Evolutionary conservation across 2,888 invertebrate species (phyloP), one percentile per base, ranked within the genome.

Genomic region (Amphipoea lucens): DNA sequence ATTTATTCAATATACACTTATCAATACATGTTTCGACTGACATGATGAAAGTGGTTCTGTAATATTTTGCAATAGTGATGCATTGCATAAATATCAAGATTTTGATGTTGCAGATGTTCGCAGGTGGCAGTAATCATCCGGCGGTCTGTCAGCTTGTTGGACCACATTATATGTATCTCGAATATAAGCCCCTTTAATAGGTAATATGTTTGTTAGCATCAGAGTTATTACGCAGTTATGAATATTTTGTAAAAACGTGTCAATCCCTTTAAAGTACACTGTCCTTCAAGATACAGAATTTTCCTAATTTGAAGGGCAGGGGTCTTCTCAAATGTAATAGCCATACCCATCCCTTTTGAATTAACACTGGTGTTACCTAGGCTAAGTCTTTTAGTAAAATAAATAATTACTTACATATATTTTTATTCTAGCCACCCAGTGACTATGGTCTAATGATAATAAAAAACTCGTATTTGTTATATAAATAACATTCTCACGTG

Each of bases 41-140:
- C 23, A 54, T 88, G 81, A 81, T 75, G 86, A 81, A 86, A 86
- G 76, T 84, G 77, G 51, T 72, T 78, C 81, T 76, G 81, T 68
- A 81, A 79, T 72, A 73, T 89, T 75, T 87, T 76, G 89, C 76
- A 89, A 89, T 63, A 73, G 54, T 79, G 73, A 77, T 82, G 68
- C 57, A 66, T 89, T 89, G 85, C 87, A 85, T 80, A 87, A 88
- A 89, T 77, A 63, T 36, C 40, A 63, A 78, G 82, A 84, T 78
- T 81, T 84, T 77, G 71, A 71, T 63, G 60, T 83, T 87, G 84
- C 84, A 84, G 78, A 82, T 84, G 81, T 78, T 72, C 79, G 60
- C 75, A 85, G 72, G 74, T 87, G 78, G 60, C 68, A 54, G 66
- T 57, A 72, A 82, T 81, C 75, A 76, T 76, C 54, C 63, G 73